Evolutionary conservation across 2,888 invertebrate species (phyloP).

Genomic region (Microchrysa polita): DNA sequence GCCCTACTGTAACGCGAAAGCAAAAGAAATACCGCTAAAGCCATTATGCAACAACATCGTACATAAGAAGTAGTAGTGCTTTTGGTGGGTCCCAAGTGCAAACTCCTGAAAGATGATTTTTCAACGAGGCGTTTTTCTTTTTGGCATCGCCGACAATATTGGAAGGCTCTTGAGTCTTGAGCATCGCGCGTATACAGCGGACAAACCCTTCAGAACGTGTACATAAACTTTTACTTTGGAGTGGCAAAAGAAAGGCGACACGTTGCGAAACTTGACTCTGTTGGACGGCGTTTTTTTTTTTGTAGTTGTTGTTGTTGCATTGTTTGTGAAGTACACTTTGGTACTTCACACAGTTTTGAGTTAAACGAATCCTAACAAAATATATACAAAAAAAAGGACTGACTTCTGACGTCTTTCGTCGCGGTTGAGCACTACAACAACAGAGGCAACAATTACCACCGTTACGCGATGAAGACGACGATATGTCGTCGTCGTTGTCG

Average conservation of each 20-base stretch:
- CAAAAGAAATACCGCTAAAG: too few relatives aligned
- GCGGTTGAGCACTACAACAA: background rate
- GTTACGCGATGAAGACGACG: too few relatives aligned
- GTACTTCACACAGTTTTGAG: too few relatives aligned
- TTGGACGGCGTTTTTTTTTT: constrained; percentile 19
- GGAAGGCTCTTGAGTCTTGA: background rate
- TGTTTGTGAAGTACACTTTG: too few relatives aligned
- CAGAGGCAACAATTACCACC: background rate
- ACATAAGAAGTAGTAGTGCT: background rate
- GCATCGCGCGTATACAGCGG: background rate
- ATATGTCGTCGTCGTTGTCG: too few relatives aligned
- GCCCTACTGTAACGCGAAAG: too few relatives aligned
- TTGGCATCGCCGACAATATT: constrained; percentile 5
- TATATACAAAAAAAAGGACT: too few relatives aligned
- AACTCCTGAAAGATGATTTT: constrained; percentile 6
- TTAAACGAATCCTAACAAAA: too few relatives aligned
- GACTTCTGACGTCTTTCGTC: too few relatives aligned
- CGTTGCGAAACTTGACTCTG: constrained; percentile 14
- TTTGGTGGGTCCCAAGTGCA: background rate
- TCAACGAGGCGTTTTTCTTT: constrained; percentile 29
- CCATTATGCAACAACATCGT: background rate
- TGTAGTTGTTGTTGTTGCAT: too few relatives aligned
- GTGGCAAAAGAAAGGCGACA: constrained; percentile 18
- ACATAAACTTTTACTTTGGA: constrained; percentile 36
- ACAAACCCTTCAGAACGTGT: constrained; percentile 12